A percentile compares a stretch with the other conserved stretches of the same genome.
Evolutionary conservation across 2,113 vertebrate genomes (phyloP).

Genomic region (Hyperopisus bebe): DNA sequence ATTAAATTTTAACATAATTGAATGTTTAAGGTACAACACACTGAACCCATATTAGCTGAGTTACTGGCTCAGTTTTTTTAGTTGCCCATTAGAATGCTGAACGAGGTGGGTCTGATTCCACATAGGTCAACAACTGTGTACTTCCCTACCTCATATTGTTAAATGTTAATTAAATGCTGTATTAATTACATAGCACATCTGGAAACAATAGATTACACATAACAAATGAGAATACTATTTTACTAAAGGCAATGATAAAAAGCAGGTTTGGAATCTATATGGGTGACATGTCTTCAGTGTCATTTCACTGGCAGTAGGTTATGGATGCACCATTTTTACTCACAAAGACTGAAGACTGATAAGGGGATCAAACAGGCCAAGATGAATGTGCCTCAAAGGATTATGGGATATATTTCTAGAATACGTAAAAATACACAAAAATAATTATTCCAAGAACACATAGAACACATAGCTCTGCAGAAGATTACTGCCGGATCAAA

Average conservation of each 20-base stretch:
- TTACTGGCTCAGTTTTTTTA: background rate
- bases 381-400: conserved; percentile 57
- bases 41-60: background rate
- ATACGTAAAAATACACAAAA: conserved; percentile 23
- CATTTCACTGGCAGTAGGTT: background rate
- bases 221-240: background rate
- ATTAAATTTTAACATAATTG: background rate
- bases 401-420: conserved; percentile 72
- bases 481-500: background rate
- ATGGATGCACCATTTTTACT: conserved; percentile 40
- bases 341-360: conserved; percentile 69
- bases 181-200: background rate
- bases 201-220: background rate
- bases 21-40: background rate
- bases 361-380: conserved; percentile 57
- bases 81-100: background rate
- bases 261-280: background rate
- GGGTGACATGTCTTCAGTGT: background rate
- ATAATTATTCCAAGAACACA: background rate
- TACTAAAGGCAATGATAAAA: background rate
- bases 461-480: background rate
- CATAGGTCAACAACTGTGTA: background rate
- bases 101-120: background rate
- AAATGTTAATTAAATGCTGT: background rate
- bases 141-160: background rate